These are phyloP conservation scores for Danio albolineatus DNA, from an alignment of 2,797 vertebrate species.

Conservation along the genomic window DNA sequence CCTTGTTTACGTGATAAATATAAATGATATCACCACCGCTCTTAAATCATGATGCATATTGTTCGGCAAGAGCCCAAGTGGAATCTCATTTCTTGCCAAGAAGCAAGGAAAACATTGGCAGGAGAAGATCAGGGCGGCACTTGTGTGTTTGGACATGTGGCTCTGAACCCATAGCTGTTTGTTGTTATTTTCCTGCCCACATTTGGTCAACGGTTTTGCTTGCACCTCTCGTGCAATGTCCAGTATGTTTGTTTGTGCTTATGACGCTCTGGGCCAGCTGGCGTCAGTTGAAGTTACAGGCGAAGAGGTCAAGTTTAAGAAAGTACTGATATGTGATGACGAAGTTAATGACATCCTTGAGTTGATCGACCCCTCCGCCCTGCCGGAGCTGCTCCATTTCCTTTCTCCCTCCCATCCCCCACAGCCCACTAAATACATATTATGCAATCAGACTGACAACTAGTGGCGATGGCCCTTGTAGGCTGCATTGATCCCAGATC, in stretches of 20 bases:
- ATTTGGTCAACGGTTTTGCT: conserved; percentile 14
- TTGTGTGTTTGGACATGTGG: conserved; percentile 13
- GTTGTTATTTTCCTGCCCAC: conserved; percentile 38
- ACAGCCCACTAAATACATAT: conserved; percentile 50
- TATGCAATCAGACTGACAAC: conserved; percentile 63
- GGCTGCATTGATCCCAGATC: conserved; percentile 40
- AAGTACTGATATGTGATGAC: not conserved
- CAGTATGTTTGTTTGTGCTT: conserved; percentile 15
- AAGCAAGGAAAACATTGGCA: conserved; percentile 14
- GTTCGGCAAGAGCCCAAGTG: conserved; percentile 50
- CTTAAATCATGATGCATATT: conserved; percentile 58
- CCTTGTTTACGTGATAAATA: conserved; percentile 21
- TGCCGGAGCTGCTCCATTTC: not conserved
- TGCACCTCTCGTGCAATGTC: conserved; percentile 18
- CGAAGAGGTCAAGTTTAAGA: conserved; percentile 15
- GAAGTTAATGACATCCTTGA: not conserved
- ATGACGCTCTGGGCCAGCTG: not conserved
- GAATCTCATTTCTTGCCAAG: conserved; percentile 37
- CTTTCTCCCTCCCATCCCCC: not conserved
- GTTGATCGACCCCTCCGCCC: not conserved
- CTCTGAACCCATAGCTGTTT: conserved; percentile 40
- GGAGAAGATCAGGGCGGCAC: conserved; percentile 16
- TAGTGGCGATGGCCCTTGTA: not conserved
- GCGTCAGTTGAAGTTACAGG: conserved; percentile 9
- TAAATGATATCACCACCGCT: conserved; percentile 52